Evolutionary conservation across 2,113 vertebrate species (phyloP), one percentile per base, ranked within the genome.

Genomic region (Seriola aureovittata): DNA sequence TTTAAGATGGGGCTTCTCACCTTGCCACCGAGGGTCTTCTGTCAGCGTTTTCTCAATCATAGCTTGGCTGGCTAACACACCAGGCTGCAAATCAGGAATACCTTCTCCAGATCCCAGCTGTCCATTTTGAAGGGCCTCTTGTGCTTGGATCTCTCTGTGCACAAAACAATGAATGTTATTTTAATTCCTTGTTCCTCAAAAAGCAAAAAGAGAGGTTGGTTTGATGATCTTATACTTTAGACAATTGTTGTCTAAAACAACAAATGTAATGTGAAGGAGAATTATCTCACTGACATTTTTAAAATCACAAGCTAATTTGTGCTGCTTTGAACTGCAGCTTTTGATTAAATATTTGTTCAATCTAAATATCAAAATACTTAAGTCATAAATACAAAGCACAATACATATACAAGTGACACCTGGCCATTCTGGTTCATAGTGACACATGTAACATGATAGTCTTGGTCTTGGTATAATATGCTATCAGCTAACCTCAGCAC

Each of bases 21-120:
- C 95, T 93, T 98, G 97, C 97, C 97, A 98, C 34, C 97, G 94
- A 40, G 97, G 97, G 86, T 98, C 97, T 93, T 98, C 97, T 13
- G 94, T 96, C 74, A 98, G 93, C 38, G 96, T 96, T 92, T 97
- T 98, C 92, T 98, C 97, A 10, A 98, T 98, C 96, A 97, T 96
- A 76, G 97, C 97, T 92, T 98, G 97, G 88, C 97, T 98, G 85
- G 97, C 97, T 90, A 97, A 87, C 34, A 97, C 95, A 36, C 96
- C 97, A 0, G 97, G 96, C 40, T 98, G 97, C 75, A 97, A 93
- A 60, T 98, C 97, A 7, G 96, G 96, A 84, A 96, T 92, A 17
- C 96, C 95, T 59, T 97, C 97, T 23, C 96, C 94, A 0, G 95
- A 90, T 23, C 96, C 94, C 59, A 96, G 89, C 88, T 97, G 97